A percentile compares a stretch with the other conserved stretches of the same genome.
These are phyloP conservation scores for Noctilio leporinus DNA, from an alignment of 2,113 vertebrate genomes.

Conservation along the genomic window DNA sequence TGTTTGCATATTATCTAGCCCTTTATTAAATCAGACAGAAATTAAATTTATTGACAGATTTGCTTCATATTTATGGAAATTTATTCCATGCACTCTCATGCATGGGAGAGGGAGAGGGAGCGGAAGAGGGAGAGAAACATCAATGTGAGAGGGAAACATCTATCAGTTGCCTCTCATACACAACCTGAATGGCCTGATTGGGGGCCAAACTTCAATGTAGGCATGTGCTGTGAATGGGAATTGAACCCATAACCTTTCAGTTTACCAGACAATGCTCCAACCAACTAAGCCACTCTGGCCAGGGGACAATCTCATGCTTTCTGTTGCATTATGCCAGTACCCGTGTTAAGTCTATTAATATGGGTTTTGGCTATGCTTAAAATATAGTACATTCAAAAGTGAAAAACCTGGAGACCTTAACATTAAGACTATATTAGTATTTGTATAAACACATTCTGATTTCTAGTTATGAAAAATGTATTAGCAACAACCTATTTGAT, in stretches of 20 bases:
- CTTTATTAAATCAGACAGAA: conserved; percentile 45
- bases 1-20: neutral
- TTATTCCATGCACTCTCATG: conserved; percentile 8
- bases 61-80: conserved; percentile 29
- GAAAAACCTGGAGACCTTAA: neutral
- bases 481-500: neutral
- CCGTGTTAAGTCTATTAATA: neutral
- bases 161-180: too few relatives aligned
- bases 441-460: neutral
- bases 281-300: too few relatives aligned
- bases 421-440: neutral
- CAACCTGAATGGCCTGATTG: too few relatives aligned
- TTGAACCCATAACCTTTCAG: too few relatives aligned
- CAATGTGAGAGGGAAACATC: too few relatives aligned
- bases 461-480: neutral
- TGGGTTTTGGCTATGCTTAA: neutral
- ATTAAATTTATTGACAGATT: conserved; percentile 39
- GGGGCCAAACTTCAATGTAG: too few relatives aligned
- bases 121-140: too few relatives aligned
- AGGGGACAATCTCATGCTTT: neutral
- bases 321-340: neutral
- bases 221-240: too few relatives aligned
- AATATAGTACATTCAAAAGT: neutral
- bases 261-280: too few relatives aligned
- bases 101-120: too few relatives aligned